phyloP scores from a whole-genome alignment of 2,888 invertebrate genomes.

The Parochlus steinenii region DNA sequence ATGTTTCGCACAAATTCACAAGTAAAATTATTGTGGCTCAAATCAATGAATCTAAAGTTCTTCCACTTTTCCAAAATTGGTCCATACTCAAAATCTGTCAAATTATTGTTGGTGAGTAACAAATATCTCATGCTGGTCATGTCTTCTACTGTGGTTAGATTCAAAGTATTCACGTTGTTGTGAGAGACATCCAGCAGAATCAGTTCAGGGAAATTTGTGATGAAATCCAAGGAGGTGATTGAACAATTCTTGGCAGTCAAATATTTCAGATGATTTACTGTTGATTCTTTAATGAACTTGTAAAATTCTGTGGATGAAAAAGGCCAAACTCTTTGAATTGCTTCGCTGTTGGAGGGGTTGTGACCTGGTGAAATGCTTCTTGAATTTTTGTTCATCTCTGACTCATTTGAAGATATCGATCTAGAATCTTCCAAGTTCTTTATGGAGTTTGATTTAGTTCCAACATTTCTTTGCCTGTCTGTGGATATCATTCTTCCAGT shows the following conservation, averaged over 20 bases:
- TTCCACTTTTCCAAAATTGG: background rate
- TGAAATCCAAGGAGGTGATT: background rate
- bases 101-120: background rate
- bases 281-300: too few relatives aligned
- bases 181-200: slow-evolving; percentile 4
- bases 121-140: background rate
- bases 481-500: too few relatives aligned
- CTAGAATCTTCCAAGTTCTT: too few relatives aligned
- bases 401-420: too few relatives aligned
- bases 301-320: too few relatives aligned
- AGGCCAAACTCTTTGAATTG: too few relatives aligned
- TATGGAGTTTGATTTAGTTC: too few relatives aligned
- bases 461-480: too few relatives aligned
- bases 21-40: slow-evolving; percentile 4
- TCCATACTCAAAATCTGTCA: background rate
- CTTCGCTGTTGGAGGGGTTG: too few relatives aligned
- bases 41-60: background rate
- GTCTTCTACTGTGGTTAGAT: background rate
- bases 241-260: slow-evolving; percentile 6
- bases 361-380: too few relatives aligned
- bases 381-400: too few relatives aligned
- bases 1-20: slow-evolving; percentile 6
- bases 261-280: slow-evolving; percentile 4
- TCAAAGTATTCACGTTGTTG: slow-evolving; percentile 3
- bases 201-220: slow-evolving; percentile 5